These are phyloP conservation scores for Sylvietta virens DNA, from an alignment of 2,113 vertebrate species.

Conservation along the genomic window DNA sequence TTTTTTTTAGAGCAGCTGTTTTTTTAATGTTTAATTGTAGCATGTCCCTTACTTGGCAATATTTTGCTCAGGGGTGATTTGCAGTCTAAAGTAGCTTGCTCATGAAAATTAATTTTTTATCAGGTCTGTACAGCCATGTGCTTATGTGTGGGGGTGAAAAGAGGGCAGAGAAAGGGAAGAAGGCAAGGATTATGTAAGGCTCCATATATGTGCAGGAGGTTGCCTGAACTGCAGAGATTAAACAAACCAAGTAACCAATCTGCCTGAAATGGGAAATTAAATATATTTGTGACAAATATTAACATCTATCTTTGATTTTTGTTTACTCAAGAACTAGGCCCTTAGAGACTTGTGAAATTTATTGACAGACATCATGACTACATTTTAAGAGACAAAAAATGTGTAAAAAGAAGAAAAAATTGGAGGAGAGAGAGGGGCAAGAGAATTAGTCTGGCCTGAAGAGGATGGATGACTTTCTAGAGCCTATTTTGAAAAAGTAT, in stretches of 20 bases:
- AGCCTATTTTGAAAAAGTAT: neutral
- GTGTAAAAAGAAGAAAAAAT: neutral
- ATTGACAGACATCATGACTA: neutral
- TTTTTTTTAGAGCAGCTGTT: neutral
- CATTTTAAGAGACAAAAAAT: neutral
- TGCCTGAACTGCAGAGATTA: neutral
- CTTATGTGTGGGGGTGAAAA: neutral
- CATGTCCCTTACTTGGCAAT: neutral
- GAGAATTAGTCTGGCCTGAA: neutral
- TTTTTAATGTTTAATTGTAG: neutral
- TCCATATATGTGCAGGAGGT: neutral
- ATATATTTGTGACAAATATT: neutral
- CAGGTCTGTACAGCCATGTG: neutral
- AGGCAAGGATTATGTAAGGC: neutral
- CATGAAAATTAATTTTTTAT: neutral
- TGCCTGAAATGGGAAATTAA: neutral
- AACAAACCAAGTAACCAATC: neutral
- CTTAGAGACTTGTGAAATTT: neutral
- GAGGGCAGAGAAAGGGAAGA: neutral
- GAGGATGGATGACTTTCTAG: neutral
- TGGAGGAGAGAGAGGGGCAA: accelerated
- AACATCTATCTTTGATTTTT: neutral
- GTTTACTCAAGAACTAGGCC: neutral
- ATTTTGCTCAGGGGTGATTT: neutral
- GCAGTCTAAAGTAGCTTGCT: neutral